Evolutionary conservation across 2,797 vertebrate species (phyloP), one percentile per base, ranked within the genome.

Genomic region (Pseudopleuronectes americanus): DNA sequence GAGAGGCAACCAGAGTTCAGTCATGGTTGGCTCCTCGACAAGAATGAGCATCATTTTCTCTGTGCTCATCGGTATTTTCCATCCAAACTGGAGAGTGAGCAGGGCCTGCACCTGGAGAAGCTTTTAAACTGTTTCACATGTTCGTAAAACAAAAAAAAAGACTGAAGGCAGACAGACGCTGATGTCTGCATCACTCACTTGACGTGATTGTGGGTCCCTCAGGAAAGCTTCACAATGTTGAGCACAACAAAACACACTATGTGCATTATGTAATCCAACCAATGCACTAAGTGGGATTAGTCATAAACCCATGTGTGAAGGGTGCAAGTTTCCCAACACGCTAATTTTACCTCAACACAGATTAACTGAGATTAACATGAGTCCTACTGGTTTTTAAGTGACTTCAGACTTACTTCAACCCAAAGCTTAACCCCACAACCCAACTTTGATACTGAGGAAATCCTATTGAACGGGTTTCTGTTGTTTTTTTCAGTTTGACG

Each of bases 81-180:
- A 72, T 76, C 53, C 71, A 58, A 87, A 81, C 69, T 77, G 45
- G 70, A 77, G 74, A 81, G 63, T 3, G 33, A 47, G 38, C 45
- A 61, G 63, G 58, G 38, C 22, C 60, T 54, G 84, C 86, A 90
- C 81, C 85, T 84, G 80, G 82, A 85, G 83, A 82, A 21, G 33
- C 58, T n/a, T 63, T 80, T 79, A 86, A 89, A 84, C 78, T 62
- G 45, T 84, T 87, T 83, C 87, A 84, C 79, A 77, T 83, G 85
- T 69, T 76, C 68, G 33, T 79, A 76, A 82, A 84, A 73, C 57
- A 9, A 19, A n/a, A 24, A 6, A n/a, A 24, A 21, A 3, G 24
- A 33, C 8, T 6, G 6, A 47, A n/a, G 19, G 21, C 17, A 22
- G 53, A 21, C 31, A 71, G 51, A 56, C 22, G 51, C 74, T 68